Percentiles rank a stretch among this genome's conserved stretches.
These are phyloP conservation scores for Perccottus glenii DNA, from an alignment of 2,113 vertebrate species.

Conservation along the genomic window DNA sequence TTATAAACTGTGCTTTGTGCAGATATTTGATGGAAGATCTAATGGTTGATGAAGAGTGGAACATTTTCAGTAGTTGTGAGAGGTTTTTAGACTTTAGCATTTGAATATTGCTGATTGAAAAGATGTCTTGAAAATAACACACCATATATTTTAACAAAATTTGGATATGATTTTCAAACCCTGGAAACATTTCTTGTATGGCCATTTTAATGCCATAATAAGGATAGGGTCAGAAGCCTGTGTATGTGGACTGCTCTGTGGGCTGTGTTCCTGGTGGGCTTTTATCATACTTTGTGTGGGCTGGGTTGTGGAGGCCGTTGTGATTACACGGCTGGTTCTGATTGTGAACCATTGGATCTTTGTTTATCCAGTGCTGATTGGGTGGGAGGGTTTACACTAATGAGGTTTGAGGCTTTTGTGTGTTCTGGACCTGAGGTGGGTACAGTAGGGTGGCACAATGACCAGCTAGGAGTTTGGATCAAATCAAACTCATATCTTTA, in stretches of 20 bases:
- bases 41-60: too few species aligned
- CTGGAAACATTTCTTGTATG: too few species aligned
- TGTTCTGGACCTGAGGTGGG: slow-evolving; percentile 27
- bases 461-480: background rate
- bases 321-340: slow-evolving; percentile 71
- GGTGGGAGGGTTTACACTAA: slow-evolving; percentile 59
- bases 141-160: too few species aligned
- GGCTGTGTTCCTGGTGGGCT: slow-evolving; percentile 12
- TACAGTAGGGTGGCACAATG: slow-evolving; percentile 12
- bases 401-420: slow-evolving; percentile 51
- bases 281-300: slow-evolving; percentile 26
- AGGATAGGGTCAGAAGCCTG: background rate
- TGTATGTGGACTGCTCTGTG: slow-evolving; percentile 15
- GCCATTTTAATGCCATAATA: too few species aligned
- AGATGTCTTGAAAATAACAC: too few species aligned
- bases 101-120: too few species aligned
- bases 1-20: too few species aligned
- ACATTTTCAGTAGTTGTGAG: too few species aligned
- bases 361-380: slow-evolving; percentile 68
- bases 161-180: too few species aligned
- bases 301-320: slow-evolving; percentile 43
- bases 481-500: too few species aligned
- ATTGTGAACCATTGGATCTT: slow-evolving; percentile 69
- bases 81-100: too few species aligned
- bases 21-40: too few species aligned